Evolutionary conservation across 1,140 invertebrate species (phyloP).

Genomic region (Drosophila sp.): DNA sequence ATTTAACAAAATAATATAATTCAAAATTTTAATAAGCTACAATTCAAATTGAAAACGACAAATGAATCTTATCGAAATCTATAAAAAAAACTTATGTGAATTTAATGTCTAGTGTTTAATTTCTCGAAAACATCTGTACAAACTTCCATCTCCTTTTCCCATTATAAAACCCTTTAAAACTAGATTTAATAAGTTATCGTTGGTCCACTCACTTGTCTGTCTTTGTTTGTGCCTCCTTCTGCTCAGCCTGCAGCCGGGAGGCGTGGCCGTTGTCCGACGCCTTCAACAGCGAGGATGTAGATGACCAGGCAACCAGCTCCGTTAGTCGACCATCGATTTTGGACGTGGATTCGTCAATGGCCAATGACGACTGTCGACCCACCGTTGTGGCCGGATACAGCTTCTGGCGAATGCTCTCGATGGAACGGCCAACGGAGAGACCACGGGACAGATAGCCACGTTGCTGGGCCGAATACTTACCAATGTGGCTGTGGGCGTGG

Average conservation of each 20-base stretch:
- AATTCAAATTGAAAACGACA: too few species aligned
- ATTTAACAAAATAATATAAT: too few species aligned
- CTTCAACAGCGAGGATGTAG: conserved; percentile 66
- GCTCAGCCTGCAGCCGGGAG: conserved; percentile 4
- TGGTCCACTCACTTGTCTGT: conserved; percentile 43
- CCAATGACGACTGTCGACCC: conserved; percentile 49
- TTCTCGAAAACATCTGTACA: too few species aligned
- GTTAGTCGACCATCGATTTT: neutral
- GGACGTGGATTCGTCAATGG: conserved; percentile 36
- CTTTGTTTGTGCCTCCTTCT: conserved; percentile 12
- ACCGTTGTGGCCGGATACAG: conserved; percentile 45
- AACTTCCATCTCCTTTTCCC: too few species aligned
- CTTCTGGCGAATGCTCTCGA: conserved; percentile 76
- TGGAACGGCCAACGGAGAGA: conserved; percentile 75
- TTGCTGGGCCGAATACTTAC: conserved; percentile 55
- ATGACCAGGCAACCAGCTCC: conserved; percentile 68
- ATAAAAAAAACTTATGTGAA: too few species aligned
- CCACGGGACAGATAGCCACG: conserved; percentile 70
- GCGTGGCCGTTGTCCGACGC: conserved; percentile 28
- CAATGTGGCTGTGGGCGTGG: conserved; percentile 20
- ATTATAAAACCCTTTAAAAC: too few species aligned
- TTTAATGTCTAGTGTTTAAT: too few species aligned
- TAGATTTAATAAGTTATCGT: too few species aligned
- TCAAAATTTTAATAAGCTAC: too few species aligned
- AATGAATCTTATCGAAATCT: too few species aligned